A percentile compares a stretch with the other conserved stretches of the same genome.
These are phyloP conservation scores for Ciconia maguari DNA, from an alignment of 2,113 vertebrate species.

Conservation along the genomic window DNA sequence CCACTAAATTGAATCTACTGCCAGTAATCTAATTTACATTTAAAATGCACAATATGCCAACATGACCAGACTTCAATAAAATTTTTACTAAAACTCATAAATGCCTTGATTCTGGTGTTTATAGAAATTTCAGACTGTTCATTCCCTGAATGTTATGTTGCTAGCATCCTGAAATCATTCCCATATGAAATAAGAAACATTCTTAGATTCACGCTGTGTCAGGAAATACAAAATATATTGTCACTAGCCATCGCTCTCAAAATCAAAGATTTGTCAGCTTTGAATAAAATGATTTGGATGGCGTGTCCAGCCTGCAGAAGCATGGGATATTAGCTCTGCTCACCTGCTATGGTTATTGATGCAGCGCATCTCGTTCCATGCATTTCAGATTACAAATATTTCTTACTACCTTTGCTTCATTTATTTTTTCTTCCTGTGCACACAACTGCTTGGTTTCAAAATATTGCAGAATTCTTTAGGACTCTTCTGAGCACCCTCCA, in stretches of 20 bases:
- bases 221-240: slow-evolving; percentile 33
- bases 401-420: background rate
- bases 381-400: background rate
- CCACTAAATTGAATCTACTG: slow-evolving; percentile 77
- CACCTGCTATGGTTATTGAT: slow-evolving; percentile 9
- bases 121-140: slow-evolving; percentile 77
- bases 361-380: background rate
- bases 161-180: slow-evolving; percentile 71
- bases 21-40: slow-evolving; percentile 80
- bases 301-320: background rate
- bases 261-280: background rate
- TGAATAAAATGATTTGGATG: background rate
- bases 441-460: background rate
- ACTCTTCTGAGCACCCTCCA: background rate
- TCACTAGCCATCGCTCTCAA: background rate
- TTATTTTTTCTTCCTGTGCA: background rate
- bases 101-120: slow-evolving; percentile 75
- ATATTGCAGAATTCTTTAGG: background rate
- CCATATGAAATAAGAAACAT: slow-evolving; percentile 70
- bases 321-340: background rate
- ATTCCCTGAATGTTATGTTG: slow-evolving; percentile 51
- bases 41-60: slow-evolving; percentile 75
- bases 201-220: slow-evolving; percentile 41
- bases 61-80: slow-evolving; percentile 75
- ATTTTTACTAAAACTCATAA: slow-evolving; percentile 75